phyloP scores from a whole-genome alignment of 2,888 invertebrate species.

The Sarcophaga caerulescens region DNA sequence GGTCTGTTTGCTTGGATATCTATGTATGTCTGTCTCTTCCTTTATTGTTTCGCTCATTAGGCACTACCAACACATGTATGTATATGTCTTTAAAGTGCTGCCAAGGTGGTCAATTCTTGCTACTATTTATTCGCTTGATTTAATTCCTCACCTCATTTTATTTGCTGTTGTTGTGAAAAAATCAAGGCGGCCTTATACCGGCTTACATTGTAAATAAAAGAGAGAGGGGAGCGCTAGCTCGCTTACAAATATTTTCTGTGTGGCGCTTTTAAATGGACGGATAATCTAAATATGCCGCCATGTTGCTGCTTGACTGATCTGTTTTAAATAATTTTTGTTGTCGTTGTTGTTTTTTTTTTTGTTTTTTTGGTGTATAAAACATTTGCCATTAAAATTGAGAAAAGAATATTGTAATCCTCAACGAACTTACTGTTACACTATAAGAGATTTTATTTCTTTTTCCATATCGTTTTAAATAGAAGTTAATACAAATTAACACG shows the following conservation, averaged over 20 bases:
- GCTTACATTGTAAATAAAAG: background rate
- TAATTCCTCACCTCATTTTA: conserved; percentile 29
- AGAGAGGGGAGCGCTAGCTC: conserved; percentile 7
- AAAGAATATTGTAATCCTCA: background rate
- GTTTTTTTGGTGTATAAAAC: conserved; percentile 27
- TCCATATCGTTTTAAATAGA: background rate
- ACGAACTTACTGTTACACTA: background rate
- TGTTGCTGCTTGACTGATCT: conserved; percentile 51
- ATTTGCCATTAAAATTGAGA: conserved; percentile 23
- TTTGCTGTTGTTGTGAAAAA: conserved; percentile 20
- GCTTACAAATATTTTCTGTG: background rate
- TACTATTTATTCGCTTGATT: conserved; percentile 42
- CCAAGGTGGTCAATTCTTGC: conserved; percentile 8
- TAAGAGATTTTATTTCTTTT: background rate
- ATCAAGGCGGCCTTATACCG: conserved; percentile 42
- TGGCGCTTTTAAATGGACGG: conserved; percentile 37
- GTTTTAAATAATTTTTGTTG: conserved; percentile 38
- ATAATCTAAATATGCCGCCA: conserved; percentile 54
- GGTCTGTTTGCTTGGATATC: background rate
- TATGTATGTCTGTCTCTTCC: background rate
- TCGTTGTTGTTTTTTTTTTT: background rate
- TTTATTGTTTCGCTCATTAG: conserved; percentile 58
- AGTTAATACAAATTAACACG: background rate
- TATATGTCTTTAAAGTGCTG: conserved; percentile 30
- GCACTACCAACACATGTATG: conserved; percentile 29